Evolutionary conservation across 2,888 invertebrate genomes (phyloP).

Genomic region (Eilema depressum): DNA sequence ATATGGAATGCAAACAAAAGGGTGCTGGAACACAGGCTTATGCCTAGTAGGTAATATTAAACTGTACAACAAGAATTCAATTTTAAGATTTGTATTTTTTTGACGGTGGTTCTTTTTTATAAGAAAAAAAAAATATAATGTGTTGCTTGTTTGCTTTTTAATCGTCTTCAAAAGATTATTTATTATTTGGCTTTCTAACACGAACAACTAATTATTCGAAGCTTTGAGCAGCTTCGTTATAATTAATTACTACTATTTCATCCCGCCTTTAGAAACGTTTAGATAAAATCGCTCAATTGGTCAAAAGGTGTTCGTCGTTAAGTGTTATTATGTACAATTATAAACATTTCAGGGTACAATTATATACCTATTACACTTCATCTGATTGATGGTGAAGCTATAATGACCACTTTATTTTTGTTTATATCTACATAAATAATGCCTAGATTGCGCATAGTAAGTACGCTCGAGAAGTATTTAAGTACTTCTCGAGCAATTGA

Average conservation of each 20-base stretch:
- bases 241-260: conserved; percentile 38
- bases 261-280: conserved; percentile 23
- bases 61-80: too few species aligned
- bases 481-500: background rate
- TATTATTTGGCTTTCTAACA: conserved; percentile 29
- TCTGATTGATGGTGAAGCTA: background rate
- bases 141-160: conserved; percentile 15
- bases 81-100: too few species aligned
- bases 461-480: too few species aligned
- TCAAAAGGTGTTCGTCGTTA: conserved; percentile 20
- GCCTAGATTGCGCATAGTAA: background rate
- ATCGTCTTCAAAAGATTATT: background rate
- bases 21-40: too few species aligned
- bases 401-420: background rate
- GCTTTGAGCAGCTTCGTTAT: conserved; percentile 39
- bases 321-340: conserved; percentile 25
- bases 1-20: too few species aligned
- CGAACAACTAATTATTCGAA: conserved; percentile 43
- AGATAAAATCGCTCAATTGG: conserved; percentile 29
- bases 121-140: background rate
- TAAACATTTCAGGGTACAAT: conserved; percentile 20
- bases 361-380: conserved; percentile 5
- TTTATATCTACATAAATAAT: background rate
- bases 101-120: background rate
- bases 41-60: too few species aligned